Evolutionary conservation across 2,113 vertebrate genomes (phyloP), one percentile per base, ranked within the genome.

Genomic region (Marcusenius ussheri): DNA sequence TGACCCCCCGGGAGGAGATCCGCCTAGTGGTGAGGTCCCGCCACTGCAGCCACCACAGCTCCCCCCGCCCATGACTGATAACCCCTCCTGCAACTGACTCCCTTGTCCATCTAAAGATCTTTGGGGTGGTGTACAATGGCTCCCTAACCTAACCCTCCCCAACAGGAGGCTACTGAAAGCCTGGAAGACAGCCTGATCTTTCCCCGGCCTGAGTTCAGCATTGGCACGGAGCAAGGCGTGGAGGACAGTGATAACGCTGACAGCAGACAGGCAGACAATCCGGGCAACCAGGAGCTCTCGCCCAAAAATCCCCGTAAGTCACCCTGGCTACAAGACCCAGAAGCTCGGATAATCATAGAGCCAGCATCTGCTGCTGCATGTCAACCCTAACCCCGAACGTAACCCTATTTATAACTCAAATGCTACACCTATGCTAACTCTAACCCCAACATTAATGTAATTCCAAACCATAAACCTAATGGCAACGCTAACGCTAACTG

Each of bases 1-100:
- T 99, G 90, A 97, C 98, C 89, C 98, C 98, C n/a, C 97, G 97
- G 91, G 98, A 98, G 91, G 98, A 99, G 95, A 99, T 98, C 90
- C 96, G 97, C n/a, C 96, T 99, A 90, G 98, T 99, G 97, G 98
- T 99, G 95, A 97, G 98, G 93, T 62, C 70, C 10, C 4, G 47
- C 47, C 47, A 66, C 31, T 89, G 47, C 88, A 77, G 90, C 53
- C 19, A 46, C 35, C 31, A 74, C 35, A 89, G 88, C 35, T 56
- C 80, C 83, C 24, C 8, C n/a, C 45, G 5, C 56, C 11, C 39
- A 21, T 66, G 13, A 83, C 31, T 19, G 15, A 50, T 27, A 31
- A 31, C 21, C 42, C 27, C 15, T 5, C 66, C 6, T 17, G 46
- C 62, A 4, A 7, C 45, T n/a, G 46, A 74, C 49, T 9, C 50